Evolutionary conservation across 2,888 invertebrate species (phyloP).

Genomic region (Agrilus biguttatus): DNA sequence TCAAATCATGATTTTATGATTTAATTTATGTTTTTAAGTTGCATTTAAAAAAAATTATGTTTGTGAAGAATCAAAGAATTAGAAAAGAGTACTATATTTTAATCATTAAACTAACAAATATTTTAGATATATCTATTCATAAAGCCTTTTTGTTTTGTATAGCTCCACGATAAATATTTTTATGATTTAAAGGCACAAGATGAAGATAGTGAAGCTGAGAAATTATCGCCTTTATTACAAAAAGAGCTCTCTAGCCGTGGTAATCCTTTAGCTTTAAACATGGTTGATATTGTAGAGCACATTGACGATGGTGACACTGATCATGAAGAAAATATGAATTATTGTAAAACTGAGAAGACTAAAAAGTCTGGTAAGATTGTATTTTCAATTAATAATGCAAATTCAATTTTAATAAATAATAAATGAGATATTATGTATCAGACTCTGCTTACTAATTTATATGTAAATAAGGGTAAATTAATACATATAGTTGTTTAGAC

Average conservation of each 20-base stretch:
- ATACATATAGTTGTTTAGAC: too few relatives aligned
- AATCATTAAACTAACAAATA: too few relatives aligned
- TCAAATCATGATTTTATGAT: not conserved
- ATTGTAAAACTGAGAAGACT: conserved; percentile 2
- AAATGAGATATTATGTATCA: too few relatives aligned
- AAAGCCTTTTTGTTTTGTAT: not conserved
- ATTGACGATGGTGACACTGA: conserved; percentile 46
- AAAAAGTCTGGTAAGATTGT: conserved; percentile 3
- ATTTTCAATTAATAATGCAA: not conserved
- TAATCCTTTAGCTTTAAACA: conserved; percentile 29
- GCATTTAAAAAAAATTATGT: too few relatives aligned
- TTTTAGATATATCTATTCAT: too few relatives aligned
- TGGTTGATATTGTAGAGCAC: conserved; percentile 39
- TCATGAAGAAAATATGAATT: conserved; percentile 30
- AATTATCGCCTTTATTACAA: conserved; percentile 60
- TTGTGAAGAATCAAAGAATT: too few relatives aligned
- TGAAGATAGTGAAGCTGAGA: conserved; percentile 72
- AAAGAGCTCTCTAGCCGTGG: conserved; percentile 11
- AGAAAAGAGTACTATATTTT: not conserved
- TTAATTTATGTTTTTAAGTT: too few relatives aligned
- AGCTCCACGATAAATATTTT: not conserved
- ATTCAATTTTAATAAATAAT: not conserved
- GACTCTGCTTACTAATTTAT: too few relatives aligned
- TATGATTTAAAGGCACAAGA: conserved; percentile 35
- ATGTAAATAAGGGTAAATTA: too few relatives aligned